Base-by-base conservation (phyloP, 2,888 invertebrate species). In the Parnassius apollo region DNA sequence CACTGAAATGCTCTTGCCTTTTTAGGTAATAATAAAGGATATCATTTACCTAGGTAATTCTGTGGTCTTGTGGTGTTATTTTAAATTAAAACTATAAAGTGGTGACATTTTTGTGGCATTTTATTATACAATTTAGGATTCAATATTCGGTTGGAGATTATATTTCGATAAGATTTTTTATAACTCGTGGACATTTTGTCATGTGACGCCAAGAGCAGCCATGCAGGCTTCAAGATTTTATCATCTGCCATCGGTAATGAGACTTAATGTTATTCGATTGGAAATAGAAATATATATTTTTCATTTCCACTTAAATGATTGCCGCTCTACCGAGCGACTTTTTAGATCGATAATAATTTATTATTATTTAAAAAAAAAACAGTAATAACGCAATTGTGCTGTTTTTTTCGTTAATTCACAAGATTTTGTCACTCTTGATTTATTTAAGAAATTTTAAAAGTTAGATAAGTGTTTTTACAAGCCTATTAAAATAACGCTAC, bases 171-270 rank as follows among this genome's bases (percentile, higher is more conserved):
- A 61, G 71, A 64, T 70, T 73, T 73, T 79, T 75, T 73, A 68
- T 66, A 73, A 74, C 72, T 73, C 69, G 69, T 71, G 73, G 70
- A 68, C 76, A 76, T 75, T 80, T 78, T 80, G 80, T 81, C 77
- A 78, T 72, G 69, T 75, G 74, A 76, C 74, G 57, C 68, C 64
- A 64, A 72, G 74, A 64, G 63, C 63, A 55, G 25, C 73, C 76
- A 74, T 74, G 73, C 78, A 78, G 77, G 73, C 75, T 80, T 80
- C 74, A 74, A 80, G 88, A 86, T 86, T 67, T 77, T 86, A 86
- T 88, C 85, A 70, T 74, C 68, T 69, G 75, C 81, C 78, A 79
- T 82, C 81, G 80, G 84, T 87, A 86, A 86, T 83, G 85, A 86
- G 83, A 82, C 72, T 82, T 81, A 78, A 80, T 86, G 83, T 83